Percentiles rank a stretch among this genome's conserved stretches.
These are phyloP conservation scores for Eristalis tenax DNA, from an alignment of 2,888 invertebrate species.

Conservation along the genomic window DNA sequence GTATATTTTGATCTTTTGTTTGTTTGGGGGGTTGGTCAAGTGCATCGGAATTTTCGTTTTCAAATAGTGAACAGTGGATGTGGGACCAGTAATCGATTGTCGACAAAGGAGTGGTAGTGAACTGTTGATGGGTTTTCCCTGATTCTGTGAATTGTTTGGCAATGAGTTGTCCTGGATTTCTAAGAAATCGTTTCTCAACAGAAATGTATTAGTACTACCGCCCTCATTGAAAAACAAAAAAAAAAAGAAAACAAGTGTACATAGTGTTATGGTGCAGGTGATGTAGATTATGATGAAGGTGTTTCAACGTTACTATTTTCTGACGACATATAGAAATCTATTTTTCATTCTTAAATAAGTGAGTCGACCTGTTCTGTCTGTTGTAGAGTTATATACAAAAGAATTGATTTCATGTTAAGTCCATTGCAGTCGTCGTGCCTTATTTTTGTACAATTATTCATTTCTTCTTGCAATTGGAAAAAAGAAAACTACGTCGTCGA, in stretches of 20 bases:
- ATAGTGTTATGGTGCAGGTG: background rate
- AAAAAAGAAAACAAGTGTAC: background rate
- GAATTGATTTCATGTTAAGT: background rate
- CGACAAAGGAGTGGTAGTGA: slow-evolving; percentile 6
- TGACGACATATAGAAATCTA: background rate
- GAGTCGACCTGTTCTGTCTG: background rate
- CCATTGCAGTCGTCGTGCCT: slow-evolving; percentile 14
- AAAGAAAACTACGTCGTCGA: slow-evolving; percentile 42
- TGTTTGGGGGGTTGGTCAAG: slow-evolving; percentile 22
- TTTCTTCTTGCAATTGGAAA: slow-evolving; percentile 1
- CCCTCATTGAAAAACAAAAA: slow-evolving; percentile 24
- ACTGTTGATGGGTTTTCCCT: slow-evolving; percentile 25
- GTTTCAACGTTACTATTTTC: background rate
- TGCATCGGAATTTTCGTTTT: slow-evolving; percentile 38
- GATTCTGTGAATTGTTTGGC: slow-evolving; percentile 52
- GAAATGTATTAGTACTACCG: slow-evolving; percentile 30
- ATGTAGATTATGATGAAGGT: background rate
- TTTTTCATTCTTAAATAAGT: background rate
- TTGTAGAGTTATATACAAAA: background rate
- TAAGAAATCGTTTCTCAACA: slow-evolving; percentile 40
- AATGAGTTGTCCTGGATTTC: slow-evolving; percentile 68
- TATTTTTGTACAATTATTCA: background rate
- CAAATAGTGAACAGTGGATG: background rate
- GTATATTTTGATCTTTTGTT: background rate
- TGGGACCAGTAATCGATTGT: background rate